Base-by-base conservation (phyloP, 2,888 invertebrate species). In the Protonemura montana region DNA sequence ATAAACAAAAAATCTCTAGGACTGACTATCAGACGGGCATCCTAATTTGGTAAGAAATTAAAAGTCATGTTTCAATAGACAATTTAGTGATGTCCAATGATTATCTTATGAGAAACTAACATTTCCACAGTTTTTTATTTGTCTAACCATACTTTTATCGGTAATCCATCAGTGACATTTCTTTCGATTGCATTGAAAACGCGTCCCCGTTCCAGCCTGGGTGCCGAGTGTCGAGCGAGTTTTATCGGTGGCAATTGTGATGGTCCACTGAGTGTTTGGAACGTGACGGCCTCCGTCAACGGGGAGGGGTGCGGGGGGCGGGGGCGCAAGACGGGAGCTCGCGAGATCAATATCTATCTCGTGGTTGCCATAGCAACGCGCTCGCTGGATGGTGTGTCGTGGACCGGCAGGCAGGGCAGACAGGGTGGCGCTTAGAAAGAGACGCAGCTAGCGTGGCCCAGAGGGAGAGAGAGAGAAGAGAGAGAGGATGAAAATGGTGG, bases 351-450 rank as follows among this genome's bases (percentile, higher is more conserved):
- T 92, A 91, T 91, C 90, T 89, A 26, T 81, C 81, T 30, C 30
- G 30, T n/a, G 29, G 90, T 91, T 91, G 90, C 90, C 91, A 91
- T 91, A 91, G 91, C 90, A 91, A 91, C 92, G 90, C 90, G 91
- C 91, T 91, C 91, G 78, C 28, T 81, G 30, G 81, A 5, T 30
- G 81, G 30, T 81, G 30, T 6, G 29, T 28, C 29, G 2, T n/a
- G 30, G 81, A 30, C 81, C 81, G 81, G 81, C 91, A 91, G 91
- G 91, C 91, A 94, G 94, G 94, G 94, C 94, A 92, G 92, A 92
- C 92, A 91, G 92, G 91, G 92, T 92, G 92, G 92, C 92, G 92
- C 93, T 92, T 92, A 91, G 82, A 29, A 21, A 42, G 41, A 30
- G 30, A 85, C 85, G 26, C 28, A 42, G 76, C 27, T 77, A 42